Evolutionary conservation across 1,140 invertebrate genomes (phyloP), one percentile per base, ranked within the genome.

Genomic region (Chelonus insularis): DNA sequence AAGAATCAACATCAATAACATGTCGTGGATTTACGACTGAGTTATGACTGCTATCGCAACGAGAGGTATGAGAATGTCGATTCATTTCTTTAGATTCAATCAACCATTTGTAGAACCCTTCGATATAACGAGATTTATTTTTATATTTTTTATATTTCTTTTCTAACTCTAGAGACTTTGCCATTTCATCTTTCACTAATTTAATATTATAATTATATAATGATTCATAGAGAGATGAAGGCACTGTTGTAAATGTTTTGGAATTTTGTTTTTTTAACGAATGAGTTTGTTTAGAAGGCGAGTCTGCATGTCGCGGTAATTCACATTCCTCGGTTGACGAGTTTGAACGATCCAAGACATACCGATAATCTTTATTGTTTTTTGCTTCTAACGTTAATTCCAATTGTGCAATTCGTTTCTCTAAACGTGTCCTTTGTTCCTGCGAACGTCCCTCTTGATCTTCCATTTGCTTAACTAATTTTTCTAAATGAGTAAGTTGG

Each of bases 401-500:
- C 11, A 88, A 74, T 5, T 83, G 68, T 0, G 84, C 85, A 20
- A 88, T 88, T 36, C 84, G 85, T 36, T 82, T 82, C 63, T 88
- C 86, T 34, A 87, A 80, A 4, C 86, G 80, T 7, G 84, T 86
- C 1, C 87, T 81, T 36, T 86, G 82, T 50, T 80, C 82, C 60
- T 87, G 84, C 2, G 82, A 79, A n/a, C 83, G 78, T 3, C 81
- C 75, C 45, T 87, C 84, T 61, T 87, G 86, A 43, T 86, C 85
- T 61, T 85, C 85, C 66, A 88, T 71, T 37, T 85, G 74, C 52
- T 85, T 78, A 4, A 88, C 84, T 4, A 84, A 78, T 62, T 86
- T 84, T 60, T 87, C 85, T 52, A 87, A 65, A 25, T 78, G 74
- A 55, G 79, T 81, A 12, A 88, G 77, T 64, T 87, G 83, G 54